Evolutionary conservation across 2,113 vertebrate species (phyloP), one percentile per base, ranked within the genome.

Genomic region (Paralichthys olivaceus): DNA sequence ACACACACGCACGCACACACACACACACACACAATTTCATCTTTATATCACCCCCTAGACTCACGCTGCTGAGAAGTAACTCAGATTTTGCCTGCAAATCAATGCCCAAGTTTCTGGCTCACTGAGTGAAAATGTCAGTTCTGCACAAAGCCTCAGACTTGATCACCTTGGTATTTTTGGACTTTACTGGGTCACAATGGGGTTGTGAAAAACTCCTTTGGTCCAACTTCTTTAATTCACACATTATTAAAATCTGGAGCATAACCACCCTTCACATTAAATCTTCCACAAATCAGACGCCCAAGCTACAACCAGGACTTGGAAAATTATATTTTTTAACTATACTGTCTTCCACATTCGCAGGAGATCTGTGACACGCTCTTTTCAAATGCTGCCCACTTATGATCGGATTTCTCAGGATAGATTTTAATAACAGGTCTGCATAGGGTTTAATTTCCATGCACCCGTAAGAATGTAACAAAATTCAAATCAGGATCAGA

Each of bases 121-220:
- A 61, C 72, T 69, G 20, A 32, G 40, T 29, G 23, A 60, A 82
- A 77, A 84, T 83, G 72, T 70, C 65, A 82, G 11, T 47, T 75
- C 66, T 34, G 17, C 15, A 49, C 25, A 47, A 65, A 80, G 51
- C 59, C 59, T 62, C 49, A 22, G 53, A 59, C 55, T 65, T 75
- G 72, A 82, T 75, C 55, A 72, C 29, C 19, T 37, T 81, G 70
- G n/a, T 59, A 60, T 72, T 71, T 80, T 68, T 63, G 37, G 43
- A 79, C 63, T 77, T 66, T 71, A 29, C 29, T 17, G 26, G 63
- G 75, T 82, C 51, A 73, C 20, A 43, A 5, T 6, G 8, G 47
- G 37, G 37, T 54, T 53, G 14, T 59, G 8, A 12, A 51, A 72
- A 74, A 68, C 17, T 8, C 5, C 37, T 64, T 49, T 45, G 47